Evolutionary conservation across 2,113 vertebrate genomes (phyloP).

Genomic region (Tyto alba): DNA sequence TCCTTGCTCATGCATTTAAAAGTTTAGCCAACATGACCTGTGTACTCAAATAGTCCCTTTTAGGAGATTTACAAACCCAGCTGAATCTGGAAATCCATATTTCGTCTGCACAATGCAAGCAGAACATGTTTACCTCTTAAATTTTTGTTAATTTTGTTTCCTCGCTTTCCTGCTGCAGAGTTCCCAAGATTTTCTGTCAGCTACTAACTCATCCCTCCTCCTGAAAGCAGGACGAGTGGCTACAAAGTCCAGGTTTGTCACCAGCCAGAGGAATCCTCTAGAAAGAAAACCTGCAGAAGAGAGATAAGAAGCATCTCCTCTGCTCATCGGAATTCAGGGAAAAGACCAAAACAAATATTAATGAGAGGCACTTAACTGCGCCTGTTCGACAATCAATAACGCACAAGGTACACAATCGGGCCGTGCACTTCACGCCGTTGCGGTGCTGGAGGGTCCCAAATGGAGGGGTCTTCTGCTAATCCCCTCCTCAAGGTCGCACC

Average conservation of each 20-base stretch:
- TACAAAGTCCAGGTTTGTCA: constrained; percentile 24
- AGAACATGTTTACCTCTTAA: neutral
- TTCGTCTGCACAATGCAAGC: neutral
- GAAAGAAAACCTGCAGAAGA: constrained; percentile 65
- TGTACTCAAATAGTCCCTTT: neutral
- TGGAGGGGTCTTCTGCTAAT: neutral
- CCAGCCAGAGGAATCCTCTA: constrained; percentile 59
- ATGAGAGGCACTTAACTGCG: constrained; percentile 68
- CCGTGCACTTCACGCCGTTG: neutral
- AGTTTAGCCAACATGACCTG: neutral
- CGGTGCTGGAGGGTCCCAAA: neutral
- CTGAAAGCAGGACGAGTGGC: neutral
- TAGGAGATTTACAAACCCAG: neutral
- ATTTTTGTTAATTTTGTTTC: neutral
- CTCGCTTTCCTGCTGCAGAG: neutral
- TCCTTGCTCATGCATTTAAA: neutral
- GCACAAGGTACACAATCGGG: neutral
- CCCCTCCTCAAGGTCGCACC: neutral
- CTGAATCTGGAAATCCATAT: neutral
- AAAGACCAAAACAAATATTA: constrained; percentile 71
- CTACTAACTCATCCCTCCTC: constrained; percentile 20
- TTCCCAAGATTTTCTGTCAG: neutral
- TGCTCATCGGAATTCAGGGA: constrained; percentile 36
- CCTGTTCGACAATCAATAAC: constrained; percentile 70
- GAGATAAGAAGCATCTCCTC: constrained; percentile 71